Evolutionary conservation across 2,797 vertebrate genomes (phyloP).

Genomic region (Phrynocephalus guinanensis): DNA sequence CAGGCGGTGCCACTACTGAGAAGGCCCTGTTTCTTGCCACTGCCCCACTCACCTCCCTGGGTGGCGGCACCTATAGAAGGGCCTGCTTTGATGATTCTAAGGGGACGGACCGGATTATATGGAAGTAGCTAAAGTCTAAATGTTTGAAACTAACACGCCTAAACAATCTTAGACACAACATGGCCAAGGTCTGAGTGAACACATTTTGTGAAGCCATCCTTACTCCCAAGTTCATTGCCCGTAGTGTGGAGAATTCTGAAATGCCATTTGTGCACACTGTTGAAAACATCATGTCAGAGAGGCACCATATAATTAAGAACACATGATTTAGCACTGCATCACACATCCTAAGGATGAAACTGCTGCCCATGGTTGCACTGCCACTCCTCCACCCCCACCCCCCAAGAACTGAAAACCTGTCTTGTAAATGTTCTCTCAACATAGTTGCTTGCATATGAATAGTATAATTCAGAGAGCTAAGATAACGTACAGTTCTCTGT

Average conservation of each 20-base stretch:
- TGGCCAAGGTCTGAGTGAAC: background rate
- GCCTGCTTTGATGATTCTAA: too few species aligned
- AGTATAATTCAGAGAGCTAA: background rate
- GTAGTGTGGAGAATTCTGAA: too few species aligned
- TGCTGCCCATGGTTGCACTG: background rate
- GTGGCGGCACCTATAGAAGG: too few species aligned
- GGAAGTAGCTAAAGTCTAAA: background rate
- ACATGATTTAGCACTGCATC: background rate
- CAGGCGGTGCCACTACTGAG: too few species aligned
- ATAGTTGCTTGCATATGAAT: constrained; percentile 35
- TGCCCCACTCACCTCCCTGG: too few species aligned
- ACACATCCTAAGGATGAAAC: background rate
- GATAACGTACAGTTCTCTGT: constrained; percentile 1
- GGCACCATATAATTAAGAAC: background rate
- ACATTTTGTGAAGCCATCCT: too few species aligned
- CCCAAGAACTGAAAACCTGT: constrained; percentile 1
- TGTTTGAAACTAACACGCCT: background rate
- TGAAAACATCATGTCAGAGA: background rate
- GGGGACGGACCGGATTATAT: too few species aligned
- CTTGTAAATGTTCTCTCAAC: constrained; percentile 28
- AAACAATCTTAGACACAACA: background rate
- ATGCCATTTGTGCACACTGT: too few species aligned
- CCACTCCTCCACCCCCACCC: too few species aligned
- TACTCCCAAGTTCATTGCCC: too few species aligned
- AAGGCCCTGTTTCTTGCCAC: too few species aligned